Percentiles rank a stretch among this genome's conserved stretches.
These are phyloP conservation scores for Adrianichthys oophorus DNA, from an alignment of 2,797 vertebrate genomes.

Conservation along the genomic window DNA sequence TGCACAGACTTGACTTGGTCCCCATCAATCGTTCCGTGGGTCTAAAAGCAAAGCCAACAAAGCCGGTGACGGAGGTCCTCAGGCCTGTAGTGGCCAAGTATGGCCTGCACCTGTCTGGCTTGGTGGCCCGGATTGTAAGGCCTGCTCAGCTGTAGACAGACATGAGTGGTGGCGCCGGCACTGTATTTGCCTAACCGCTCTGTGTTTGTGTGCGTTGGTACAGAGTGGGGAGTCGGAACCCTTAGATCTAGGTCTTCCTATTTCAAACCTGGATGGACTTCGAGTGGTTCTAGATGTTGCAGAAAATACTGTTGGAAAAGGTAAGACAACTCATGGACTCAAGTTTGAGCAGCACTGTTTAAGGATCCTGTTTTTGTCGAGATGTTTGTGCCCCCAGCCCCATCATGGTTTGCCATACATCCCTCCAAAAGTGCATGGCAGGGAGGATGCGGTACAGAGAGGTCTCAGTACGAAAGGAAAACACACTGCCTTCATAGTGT, in stretches of 20 bases:
- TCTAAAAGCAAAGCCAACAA: slow-evolving; percentile 97
- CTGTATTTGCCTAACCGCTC: not conserved
- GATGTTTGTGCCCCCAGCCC: too few relatives aligned
- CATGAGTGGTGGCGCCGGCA: not conserved
- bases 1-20: slow-evolving; percentile 90
- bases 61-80: slow-evolving; percentile 95
- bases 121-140: slow-evolving; percentile 95
- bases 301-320: slow-evolving; percentile 82
- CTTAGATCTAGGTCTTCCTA: slow-evolving; percentile 94
- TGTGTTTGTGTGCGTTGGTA: slow-evolving; percentile 25
- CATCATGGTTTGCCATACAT: too few relatives aligned
- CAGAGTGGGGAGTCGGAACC: slow-evolving; percentile 95
- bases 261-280: slow-evolving; percentile 95
- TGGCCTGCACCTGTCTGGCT: slow-evolving; percentile 89
- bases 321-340: slow-evolving; percentile 59
- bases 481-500: too few relatives aligned
- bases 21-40: slow-evolving; percentile 97
- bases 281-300: slow-evolving; percentile 90
- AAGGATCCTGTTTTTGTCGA: too few relatives aligned
- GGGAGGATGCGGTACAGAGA: too few relatives aligned
- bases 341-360: too few relatives aligned
- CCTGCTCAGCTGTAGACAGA: not conserved
- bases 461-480: too few relatives aligned
- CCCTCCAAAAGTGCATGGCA: too few relatives aligned
- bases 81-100: slow-evolving; percentile 97